phyloP scores from a whole-genome alignment of 2,113 vertebrate species.

The Alligator sinensis region DNA sequence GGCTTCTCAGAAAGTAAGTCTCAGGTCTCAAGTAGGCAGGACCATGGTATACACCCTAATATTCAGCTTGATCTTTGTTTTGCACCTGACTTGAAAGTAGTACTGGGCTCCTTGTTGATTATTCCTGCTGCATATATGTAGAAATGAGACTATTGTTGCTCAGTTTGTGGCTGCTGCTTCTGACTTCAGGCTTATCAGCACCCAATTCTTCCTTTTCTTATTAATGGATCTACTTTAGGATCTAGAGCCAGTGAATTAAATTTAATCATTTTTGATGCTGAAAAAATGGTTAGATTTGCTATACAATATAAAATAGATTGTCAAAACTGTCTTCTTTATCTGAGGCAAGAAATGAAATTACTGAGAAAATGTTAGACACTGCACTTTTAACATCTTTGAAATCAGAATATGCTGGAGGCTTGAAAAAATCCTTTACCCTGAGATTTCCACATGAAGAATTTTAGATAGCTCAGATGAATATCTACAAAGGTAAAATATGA shows the following conservation, averaged over 20 bases:
- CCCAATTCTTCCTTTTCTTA: not conserved
- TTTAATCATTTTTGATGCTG: not conserved
- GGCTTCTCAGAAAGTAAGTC: not conserved
- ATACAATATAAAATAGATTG: not conserved
- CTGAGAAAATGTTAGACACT: not conserved
- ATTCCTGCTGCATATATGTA: not conserved
- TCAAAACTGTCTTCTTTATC: not conserved
- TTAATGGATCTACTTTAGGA: not conserved
- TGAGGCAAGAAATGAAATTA: not conserved
- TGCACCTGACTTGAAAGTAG: not conserved
- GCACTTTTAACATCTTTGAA: not conserved
- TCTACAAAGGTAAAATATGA: not conserved
- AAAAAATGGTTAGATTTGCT: not conserved
- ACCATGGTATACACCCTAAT: not conserved
- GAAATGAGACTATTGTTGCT: not conserved
- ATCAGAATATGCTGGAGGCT: not conserved
- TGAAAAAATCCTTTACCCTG: not conserved
- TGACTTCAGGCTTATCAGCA: not conserved
- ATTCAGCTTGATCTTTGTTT: not conserved
- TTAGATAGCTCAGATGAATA: not conserved
- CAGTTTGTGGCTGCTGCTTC: not conserved
- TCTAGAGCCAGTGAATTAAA: not conserved
- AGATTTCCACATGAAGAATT: not conserved
- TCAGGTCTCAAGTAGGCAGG: not conserved
- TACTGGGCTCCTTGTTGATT: not conserved